Conservation (phyloP, 2,113 vertebrate genomes). For the Reinhardtius hippoglossoides region DNA sequence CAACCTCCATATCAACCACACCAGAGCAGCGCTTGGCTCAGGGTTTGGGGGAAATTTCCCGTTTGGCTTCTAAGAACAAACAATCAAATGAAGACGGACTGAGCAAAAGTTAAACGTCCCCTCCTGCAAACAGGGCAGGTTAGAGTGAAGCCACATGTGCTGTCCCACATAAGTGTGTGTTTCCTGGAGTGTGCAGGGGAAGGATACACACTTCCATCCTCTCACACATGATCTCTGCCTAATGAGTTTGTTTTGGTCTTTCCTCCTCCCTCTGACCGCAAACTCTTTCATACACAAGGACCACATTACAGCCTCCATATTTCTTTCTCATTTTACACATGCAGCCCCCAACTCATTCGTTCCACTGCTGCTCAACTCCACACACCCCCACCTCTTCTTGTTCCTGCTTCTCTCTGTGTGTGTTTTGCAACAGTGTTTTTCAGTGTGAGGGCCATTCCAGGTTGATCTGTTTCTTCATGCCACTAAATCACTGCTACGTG, state of each 20-base stretch:
- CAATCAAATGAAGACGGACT: background rate
- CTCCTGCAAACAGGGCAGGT: slow-evolving; percentile 34
- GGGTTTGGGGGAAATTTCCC: slow-evolving; percentile 11
- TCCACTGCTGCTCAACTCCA: background rate
- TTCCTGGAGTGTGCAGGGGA: slow-evolving; percentile 55
- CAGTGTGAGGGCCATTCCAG: slow-evolving; percentile 39
- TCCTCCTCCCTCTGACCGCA: slow-evolving; percentile 25
- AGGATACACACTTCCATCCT: slow-evolving; percentile 39
- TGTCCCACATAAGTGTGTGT: slow-evolving; percentile 22
- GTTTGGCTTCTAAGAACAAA: slow-evolving; percentile 22
- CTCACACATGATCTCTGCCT: slow-evolving; percentile 35
- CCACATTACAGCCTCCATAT: background rate
- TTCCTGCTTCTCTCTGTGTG: slow-evolving; percentile 9
- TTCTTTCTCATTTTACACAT: slow-evolving; percentile 27
- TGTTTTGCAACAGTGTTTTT: slow-evolving; percentile 35
- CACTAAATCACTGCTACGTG: slow-evolving; percentile 1
- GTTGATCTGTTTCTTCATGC: slow-evolving; percentile 29
- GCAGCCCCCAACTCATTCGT: slow-evolving; percentile 10
- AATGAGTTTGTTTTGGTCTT: slow-evolving; percentile 46
- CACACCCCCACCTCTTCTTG: background rate
- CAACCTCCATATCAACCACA: background rate
- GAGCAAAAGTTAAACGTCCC: slow-evolving; percentile 1
- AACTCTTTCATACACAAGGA: slow-evolving; percentile 20
- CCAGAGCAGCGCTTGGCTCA: background rate
- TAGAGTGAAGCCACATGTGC: slow-evolving; percentile 33